A percentile compares a stretch with the other conserved stretches of the same genome.
Evolutionary conservation across 2,797 vertebrate genomes (phyloP).

Genomic region (Heteromormyrus szaboi): DNA sequence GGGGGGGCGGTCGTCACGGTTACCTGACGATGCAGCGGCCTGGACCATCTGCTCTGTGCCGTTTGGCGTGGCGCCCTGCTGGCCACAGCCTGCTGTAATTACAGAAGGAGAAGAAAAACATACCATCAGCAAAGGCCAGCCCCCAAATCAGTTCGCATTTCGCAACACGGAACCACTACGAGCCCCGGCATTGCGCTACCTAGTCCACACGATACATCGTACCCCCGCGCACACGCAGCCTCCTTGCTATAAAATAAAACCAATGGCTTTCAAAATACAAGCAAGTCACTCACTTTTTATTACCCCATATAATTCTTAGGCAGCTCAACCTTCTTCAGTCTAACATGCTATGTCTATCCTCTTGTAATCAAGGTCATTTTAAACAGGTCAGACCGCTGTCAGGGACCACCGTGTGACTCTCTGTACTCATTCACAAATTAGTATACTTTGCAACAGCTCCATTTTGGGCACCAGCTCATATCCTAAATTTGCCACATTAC

Average conservation of each 20-base stretch:
- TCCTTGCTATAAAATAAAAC: not conserved
- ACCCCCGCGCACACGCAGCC: not conserved
- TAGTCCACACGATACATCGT: not conserved
- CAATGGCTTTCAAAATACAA: not conserved
- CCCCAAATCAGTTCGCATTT: conserved; percentile 4
- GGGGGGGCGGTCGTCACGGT: conserved; percentile 64
- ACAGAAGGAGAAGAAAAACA: conserved; percentile 37
- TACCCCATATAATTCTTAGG: not conserved
- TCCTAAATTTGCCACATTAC: not conserved
- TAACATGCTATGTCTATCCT: not conserved
- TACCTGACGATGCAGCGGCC: conserved; percentile 79
- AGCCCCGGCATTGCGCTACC: not conserved
- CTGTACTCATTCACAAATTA: not conserved
- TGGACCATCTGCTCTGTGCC: conserved; percentile 79
- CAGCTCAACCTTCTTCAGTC: not conserved
- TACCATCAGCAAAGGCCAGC: conserved; percentile 38
- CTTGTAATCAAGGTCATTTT: not conserved
- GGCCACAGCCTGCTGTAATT: conserved; percentile 65
- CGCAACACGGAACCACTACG: not conserved
- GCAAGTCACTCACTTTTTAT: not conserved
- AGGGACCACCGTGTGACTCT: not conserved
- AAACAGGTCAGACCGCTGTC: not conserved
- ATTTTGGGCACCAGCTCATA: not conserved
- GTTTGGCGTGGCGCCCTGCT: conserved; percentile 60
- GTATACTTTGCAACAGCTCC: not conserved